phyloP scores from a whole-genome alignment of 2,797 vertebrate genomes.

The Microctenopoma steveboyesi region DNA sequence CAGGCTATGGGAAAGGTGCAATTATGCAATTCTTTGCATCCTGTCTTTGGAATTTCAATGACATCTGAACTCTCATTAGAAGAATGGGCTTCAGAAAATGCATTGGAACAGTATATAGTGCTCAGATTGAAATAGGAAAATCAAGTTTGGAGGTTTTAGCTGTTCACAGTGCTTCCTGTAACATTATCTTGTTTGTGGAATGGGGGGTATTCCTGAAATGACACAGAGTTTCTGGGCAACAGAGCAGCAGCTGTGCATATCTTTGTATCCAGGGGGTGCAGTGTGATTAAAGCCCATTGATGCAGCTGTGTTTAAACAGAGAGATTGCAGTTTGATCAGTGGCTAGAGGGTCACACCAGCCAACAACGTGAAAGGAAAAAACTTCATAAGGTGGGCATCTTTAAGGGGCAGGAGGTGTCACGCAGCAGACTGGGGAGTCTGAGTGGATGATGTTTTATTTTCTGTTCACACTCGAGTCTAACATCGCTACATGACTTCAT shows the following conservation, averaged over 20 bases:
- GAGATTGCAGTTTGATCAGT: constrained; percentile 74
- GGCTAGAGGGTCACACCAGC: constrained; percentile 46
- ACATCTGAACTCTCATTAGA: constrained; percentile 72
- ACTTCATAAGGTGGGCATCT: constrained; percentile 28
- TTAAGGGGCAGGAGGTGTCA: not conserved
- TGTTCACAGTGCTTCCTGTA: constrained; percentile 71
- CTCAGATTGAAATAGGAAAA: constrained; percentile 36
- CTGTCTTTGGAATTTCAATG: constrained; percentile 46
- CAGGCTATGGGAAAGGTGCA: constrained; percentile 44
- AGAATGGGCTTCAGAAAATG: constrained; percentile 32
- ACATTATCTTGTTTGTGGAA: constrained; percentile 75
- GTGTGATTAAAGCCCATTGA: constrained; percentile 67
- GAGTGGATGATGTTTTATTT: constrained; percentile 38
- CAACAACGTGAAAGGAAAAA: constrained; percentile 31
- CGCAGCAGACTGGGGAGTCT: not conserved
- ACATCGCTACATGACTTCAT: not conserved
- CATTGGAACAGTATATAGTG: constrained; percentile 36
- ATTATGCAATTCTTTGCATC: constrained; percentile 55
- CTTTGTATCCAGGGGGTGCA: constrained; percentile 67
- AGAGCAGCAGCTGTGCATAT: constrained; percentile 83
- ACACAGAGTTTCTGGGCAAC: constrained; percentile 84
- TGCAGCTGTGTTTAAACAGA: constrained; percentile 83
- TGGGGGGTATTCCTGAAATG: constrained; percentile 75
- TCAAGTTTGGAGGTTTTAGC: constrained; percentile 58
- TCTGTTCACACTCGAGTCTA: not conserved